Evolutionary conservation across 2,113 vertebrate genomes (phyloP).

Genomic region (Leucosticte australis): DNA sequence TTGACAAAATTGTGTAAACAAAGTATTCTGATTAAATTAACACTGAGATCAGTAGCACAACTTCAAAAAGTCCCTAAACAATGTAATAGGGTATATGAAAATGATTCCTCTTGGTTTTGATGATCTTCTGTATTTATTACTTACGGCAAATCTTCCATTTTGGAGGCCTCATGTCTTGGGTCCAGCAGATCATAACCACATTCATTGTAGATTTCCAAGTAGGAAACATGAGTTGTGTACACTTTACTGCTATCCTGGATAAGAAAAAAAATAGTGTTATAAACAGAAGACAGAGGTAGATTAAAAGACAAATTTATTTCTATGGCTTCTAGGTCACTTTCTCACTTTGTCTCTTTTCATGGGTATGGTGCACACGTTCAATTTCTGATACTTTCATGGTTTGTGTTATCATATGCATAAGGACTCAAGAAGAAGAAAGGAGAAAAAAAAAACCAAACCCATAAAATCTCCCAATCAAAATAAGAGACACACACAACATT

Average conservation of each 20-base stretch:
- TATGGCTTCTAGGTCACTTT: neutral
- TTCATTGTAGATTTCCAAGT: slow-evolving; percentile 98
- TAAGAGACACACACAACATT: neutral
- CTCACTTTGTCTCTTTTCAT: neutral
- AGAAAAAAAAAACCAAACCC: neutral
- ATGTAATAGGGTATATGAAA: slow-evolving; percentile 13
- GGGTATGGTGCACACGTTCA: slow-evolving; percentile 13
- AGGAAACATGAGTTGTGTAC: slow-evolving; percentile 90
- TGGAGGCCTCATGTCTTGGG: slow-evolving; percentile 86
- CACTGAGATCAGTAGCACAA: neutral
- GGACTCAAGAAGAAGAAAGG: neutral
- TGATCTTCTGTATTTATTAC: slow-evolving; percentile 62
- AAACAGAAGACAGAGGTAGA: neutral
- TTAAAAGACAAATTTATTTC: neutral
- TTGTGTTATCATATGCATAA: neutral
- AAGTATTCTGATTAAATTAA: slow-evolving; percentile 9
- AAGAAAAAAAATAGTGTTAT: neutral
- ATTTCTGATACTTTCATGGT: slow-evolving; percentile 4
- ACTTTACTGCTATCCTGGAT: slow-evolving; percentile 86
- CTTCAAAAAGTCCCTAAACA: neutral
- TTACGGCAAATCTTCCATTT: slow-evolving; percentile 93
- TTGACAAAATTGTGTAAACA: neutral
- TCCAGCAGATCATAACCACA: slow-evolving; percentile 93
- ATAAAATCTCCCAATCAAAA: neutral
- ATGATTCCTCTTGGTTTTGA: neutral